Evolutionary conservation across 2,797 vertebrate genomes (phyloP).

Genomic region (Odontamblyopus lacepedii): DNA sequence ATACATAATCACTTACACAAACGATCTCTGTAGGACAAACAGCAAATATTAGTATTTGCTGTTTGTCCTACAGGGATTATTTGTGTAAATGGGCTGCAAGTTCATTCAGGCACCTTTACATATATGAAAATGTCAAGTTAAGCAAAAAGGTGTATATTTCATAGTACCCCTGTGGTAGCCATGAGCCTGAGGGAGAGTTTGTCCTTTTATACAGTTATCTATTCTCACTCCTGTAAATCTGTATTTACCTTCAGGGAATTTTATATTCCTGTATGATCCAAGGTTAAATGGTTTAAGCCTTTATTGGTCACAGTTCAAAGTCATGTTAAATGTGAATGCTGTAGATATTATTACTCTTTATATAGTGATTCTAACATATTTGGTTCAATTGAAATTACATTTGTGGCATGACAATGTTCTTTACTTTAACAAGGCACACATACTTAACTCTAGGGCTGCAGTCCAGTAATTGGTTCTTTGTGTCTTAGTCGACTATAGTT

Average conservation of each 20-base stretch:
- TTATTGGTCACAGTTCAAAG: constrained; percentile 6
- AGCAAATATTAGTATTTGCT: background rate
- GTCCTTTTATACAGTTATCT: constrained; percentile 9
- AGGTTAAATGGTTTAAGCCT: constrained; percentile 10
- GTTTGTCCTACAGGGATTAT: too few species aligned
- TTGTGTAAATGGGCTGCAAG: constrained; percentile 16
- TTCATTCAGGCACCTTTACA: background rate
- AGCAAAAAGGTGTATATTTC: constrained; percentile 6
- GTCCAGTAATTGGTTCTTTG: too few species aligned
- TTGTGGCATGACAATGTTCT: background rate
- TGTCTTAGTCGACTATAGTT: too few species aligned
- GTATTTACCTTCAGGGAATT: constrained; percentile 1
- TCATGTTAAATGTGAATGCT: background rate
- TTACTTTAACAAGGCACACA: too few species aligned
- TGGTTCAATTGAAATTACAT: background rate
- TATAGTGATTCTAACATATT: background rate
- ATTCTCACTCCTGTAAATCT: constrained; percentile 1
- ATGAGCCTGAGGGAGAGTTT: constrained; percentile 2
- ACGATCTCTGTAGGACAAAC: constrained; percentile 39
- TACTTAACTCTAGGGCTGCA: too few species aligned
- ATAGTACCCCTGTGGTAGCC: background rate
- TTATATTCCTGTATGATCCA: background rate
- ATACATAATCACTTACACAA: constrained; percentile 30
- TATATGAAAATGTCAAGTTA: background rate
- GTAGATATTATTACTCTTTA: background rate